Evolutionary conservation across 2,888 invertebrate species (phyloP).

Genomic region (Tipula confusa): DNA sequence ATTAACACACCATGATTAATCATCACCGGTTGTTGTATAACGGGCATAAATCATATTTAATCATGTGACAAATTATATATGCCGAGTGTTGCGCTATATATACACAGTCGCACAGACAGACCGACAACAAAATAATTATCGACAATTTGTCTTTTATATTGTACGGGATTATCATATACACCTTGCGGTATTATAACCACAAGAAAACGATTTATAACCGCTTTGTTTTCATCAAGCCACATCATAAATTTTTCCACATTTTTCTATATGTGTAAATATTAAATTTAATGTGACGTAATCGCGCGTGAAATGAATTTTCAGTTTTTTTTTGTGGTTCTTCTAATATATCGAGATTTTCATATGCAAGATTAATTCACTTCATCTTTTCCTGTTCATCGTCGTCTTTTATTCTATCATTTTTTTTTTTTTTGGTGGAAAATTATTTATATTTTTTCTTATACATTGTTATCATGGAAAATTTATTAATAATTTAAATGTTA

Average conservation of each 20-base stretch:
- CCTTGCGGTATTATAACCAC: neutral
- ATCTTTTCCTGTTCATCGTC: neutral
- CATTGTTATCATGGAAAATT: no score
- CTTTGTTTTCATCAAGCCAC: neutral
- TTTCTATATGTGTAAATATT: neutral
- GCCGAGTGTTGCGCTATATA: neutral
- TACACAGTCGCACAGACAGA: neutral
- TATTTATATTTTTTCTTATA: no score
- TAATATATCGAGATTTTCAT: neutral
- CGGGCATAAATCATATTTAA: neutral
- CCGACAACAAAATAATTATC: neutral
- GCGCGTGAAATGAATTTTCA: neutral
- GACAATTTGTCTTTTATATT: neutral
- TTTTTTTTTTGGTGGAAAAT: no score
- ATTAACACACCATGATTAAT: no score
- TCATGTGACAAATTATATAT: neutral
- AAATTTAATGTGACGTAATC: neutral
- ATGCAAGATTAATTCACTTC: neutral
- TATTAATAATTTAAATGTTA: no score
- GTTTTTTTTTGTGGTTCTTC: neutral
- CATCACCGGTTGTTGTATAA: no score
- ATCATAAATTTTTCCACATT: neutral
- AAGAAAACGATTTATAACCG: neutral
- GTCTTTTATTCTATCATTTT: neutral
- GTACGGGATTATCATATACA: neutral